Evolutionary conservation across 2,113 vertebrate species (phyloP), one percentile per base, ranked within the genome.

Genomic region (Etia nguti): DNA sequence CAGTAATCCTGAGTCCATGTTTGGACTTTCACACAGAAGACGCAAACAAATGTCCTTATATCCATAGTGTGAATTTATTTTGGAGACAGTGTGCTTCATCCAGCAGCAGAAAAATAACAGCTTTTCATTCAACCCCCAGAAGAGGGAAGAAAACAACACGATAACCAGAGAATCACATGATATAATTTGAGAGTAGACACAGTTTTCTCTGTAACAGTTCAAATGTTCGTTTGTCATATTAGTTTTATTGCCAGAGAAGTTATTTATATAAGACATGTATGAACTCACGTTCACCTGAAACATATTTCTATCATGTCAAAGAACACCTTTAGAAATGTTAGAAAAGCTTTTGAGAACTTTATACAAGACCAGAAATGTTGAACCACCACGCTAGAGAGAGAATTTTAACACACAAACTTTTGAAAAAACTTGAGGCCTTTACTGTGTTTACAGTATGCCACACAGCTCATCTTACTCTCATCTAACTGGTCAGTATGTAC

Each of bases 21-120:
- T 57, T 10, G 54, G 24, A 77, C 62, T 68, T 43, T 80, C 12
- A 80, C 48, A 94, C 88, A 94, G 77, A 94, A 92, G 81, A 95
- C 89, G 20, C 91, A 85, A 90, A 93, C 90, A 93, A 95, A 88
- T 88, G 83, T 90, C 91, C 85, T 86, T 75, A 86, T 87, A 87
- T 83, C 52, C 80, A 94, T 52, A 41, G 48, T 75, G 68, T 83
- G 57, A 46, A 87, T 95, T 96, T 95, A 93, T 95, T 95, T 92
- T 70, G 24, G 90, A 93, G 81, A 92, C 60, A 43, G 15, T 80
- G 86, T n/a, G 80, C 56, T 90, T 92, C 31, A 85, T 83, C 54
- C 79, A 94, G 59, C 38, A 88, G 79, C 52, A 91, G 79, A 89
- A 92, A 79, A 90, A 55, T 90, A 10, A 89, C 86, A 83, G 26